phyloP scores from a whole-genome alignment of 1,140 invertebrate genomes.

The Platyscapa corneri region DNA sequence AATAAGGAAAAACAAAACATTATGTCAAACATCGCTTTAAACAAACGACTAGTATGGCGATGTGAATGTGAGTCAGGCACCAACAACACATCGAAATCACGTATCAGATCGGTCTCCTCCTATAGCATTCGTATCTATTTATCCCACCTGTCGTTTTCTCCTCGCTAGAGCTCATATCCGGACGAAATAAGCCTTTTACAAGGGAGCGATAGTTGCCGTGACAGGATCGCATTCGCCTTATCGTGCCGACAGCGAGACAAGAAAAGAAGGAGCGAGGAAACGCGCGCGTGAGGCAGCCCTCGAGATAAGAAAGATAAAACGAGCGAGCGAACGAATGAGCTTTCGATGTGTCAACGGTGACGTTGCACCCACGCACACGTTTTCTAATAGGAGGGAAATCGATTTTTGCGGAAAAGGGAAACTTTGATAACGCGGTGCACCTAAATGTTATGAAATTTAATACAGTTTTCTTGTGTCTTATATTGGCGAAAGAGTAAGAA shows the following conservation, averaged over 20 bases:
- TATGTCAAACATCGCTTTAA: too few species aligned
- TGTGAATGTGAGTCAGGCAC: too few species aligned
- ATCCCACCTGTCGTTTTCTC: not conserved
- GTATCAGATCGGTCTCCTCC: too few species aligned
- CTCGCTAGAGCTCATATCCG: not conserved
- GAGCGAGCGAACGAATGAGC: not conserved
- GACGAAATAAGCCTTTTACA: not conserved
- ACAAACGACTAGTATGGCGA: too few species aligned
- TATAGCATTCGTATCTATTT: not conserved
- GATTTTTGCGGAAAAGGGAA: too few species aligned
- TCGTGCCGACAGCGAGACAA: not conserved
- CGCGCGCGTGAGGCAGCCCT: not conserved
- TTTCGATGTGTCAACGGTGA: not conserved
- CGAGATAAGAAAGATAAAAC: conserved; percentile 26
- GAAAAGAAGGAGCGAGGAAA: not conserved
- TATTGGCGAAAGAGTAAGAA: too few species aligned
- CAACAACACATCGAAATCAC: too few species aligned
- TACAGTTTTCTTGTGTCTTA: too few species aligned
- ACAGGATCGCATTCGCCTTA: conserved; percentile 35
- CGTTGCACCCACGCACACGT: not conserved
- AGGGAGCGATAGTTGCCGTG: not conserved
- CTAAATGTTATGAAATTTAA: too few species aligned
- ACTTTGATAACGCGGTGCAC: too few species aligned
- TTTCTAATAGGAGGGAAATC: not conserved
- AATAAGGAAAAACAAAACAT: too few species aligned